Percentiles rank a stretch among this genome's conserved stretches.
Conservation (phyloP, 2,888 invertebrate genomes). For the Rhingia campestris region DNA sequence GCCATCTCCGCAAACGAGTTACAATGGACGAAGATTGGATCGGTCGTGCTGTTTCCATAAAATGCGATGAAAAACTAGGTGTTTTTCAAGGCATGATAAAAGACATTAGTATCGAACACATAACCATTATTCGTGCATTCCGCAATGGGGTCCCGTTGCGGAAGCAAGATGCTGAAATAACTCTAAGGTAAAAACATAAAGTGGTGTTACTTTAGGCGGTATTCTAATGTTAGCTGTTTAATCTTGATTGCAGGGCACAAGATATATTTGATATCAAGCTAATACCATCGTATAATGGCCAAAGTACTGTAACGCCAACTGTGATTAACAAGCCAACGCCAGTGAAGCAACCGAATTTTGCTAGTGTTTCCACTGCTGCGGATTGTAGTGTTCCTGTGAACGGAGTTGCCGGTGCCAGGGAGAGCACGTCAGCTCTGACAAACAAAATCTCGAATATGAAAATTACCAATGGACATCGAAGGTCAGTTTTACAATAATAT, state of each 20-base stretch:
- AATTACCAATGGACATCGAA: constrained; percentile 78
- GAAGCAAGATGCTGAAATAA: constrained; percentile 85
- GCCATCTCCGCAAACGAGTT: background rate
- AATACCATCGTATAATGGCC: constrained; percentile 86
- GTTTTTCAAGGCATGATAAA: constrained; percentile 90
- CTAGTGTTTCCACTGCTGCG: constrained; percentile 75
- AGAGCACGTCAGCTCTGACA: constrained; percentile 77
- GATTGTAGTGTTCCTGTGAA: constrained; percentile 25
- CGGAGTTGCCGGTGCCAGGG: constrained; percentile 43
- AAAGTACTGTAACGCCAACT: constrained; percentile 79
- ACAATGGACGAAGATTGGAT: constrained; percentile 82
- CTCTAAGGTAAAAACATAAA: constrained; percentile 84
- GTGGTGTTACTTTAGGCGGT: background rate
- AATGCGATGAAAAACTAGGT: constrained; percentile 90
- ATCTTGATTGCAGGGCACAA: constrained; percentile 76
- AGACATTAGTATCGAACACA: constrained; percentile 87
- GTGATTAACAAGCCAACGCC: constrained; percentile 82
- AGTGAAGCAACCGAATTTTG: constrained; percentile 81
- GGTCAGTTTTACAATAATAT: constrained; percentile 56
- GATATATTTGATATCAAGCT: constrained; percentile 91
- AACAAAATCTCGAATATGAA: constrained; percentile 80
- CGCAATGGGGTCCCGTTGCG: constrained; percentile 87
- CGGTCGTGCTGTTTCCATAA: constrained; percentile 92
- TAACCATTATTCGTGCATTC: constrained; percentile 91
- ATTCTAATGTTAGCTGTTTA: background rate